A percentile compares a stretch with the other conserved stretches of the same genome.
Evolutionary conservation across 2,113 vertebrate species (phyloP).

Genomic region (Acanthochromis polyacanthus): DNA sequence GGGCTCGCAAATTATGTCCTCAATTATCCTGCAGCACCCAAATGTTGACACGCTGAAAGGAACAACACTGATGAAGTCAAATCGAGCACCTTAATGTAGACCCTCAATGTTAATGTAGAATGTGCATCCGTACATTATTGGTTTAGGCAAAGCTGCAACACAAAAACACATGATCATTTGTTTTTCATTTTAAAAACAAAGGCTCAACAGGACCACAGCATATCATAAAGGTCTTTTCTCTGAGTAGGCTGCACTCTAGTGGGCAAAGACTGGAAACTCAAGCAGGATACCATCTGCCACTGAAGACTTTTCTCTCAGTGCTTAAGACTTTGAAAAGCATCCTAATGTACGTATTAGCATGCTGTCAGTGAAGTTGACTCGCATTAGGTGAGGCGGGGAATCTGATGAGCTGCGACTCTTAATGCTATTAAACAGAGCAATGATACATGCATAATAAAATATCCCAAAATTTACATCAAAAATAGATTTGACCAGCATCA

Average conservation of each 20-base stretch:
- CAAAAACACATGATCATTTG: background rate
- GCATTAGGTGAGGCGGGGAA: background rate
- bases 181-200: background rate
- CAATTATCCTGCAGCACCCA: constrained; percentile 14
- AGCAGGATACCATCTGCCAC: background rate
- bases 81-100: background rate
- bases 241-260: constrained; percentile 77
- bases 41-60: constrained; percentile 1
- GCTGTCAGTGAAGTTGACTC: background rate
- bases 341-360: background rate
- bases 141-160: background rate
- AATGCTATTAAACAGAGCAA: background rate
- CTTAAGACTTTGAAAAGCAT: background rate
- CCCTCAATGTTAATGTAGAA: background rate
- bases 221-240: constrained; percentile 31
- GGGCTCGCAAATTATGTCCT: constrained; percentile 20
- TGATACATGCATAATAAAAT: background rate
- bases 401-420: background rate
- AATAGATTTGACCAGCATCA: background rate
- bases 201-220: background rate
- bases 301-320: background rate
- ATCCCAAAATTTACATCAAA: background rate
- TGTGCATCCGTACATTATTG: background rate
- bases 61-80: background rate
- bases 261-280: constrained; percentile 57